These are phyloP conservation scores for Podargus strigoides DNA, from an alignment of 2,797 vertebrate species.

Conservation along the genomic window DNA sequence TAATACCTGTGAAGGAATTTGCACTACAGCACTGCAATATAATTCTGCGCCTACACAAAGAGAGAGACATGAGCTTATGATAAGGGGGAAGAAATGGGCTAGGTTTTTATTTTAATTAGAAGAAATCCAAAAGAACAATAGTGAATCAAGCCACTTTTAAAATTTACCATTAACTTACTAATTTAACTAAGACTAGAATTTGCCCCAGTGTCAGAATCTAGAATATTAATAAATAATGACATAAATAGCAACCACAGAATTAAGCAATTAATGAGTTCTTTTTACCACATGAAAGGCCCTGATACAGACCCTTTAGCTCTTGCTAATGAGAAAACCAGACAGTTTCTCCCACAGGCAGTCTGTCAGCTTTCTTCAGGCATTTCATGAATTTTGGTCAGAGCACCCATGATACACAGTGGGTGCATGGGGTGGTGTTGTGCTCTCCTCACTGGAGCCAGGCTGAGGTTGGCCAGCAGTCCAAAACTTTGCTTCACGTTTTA, in stretches of 20 bases:
- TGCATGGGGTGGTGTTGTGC: not conserved
- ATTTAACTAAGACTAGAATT: constrained; percentile 46
- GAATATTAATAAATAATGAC: constrained; percentile 63
- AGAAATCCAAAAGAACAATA: constrained; percentile 41
- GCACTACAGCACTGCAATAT: not conserved
- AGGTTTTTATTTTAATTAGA: not conserved
- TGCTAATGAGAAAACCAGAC: constrained; percentile 61
- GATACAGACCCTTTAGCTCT: constrained; percentile 51
- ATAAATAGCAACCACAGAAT: constrained; percentile 55
- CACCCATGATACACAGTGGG: not conserved
- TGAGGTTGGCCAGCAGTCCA: not conserved
- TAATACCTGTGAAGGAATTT: not conserved
- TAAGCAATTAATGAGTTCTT: constrained; percentile 59
- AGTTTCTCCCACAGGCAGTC: constrained; percentile 61
- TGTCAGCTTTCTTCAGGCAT: constrained; percentile 44
- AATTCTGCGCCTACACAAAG: not conserved
- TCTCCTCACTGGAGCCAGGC: not conserved
- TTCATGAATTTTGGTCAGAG: constrained; percentile 33
- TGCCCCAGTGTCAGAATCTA: constrained; percentile 21
- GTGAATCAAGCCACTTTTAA: not conserved
- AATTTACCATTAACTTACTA: constrained; percentile 3
- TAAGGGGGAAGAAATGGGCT: not conserved
- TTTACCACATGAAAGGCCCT: constrained; percentile 54
- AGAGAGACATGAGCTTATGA: not conserved
- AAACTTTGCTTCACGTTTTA: not conserved